These are phyloP conservation scores for Cheirogaleus major DNA, from an alignment of 2,797 vertebrate species.

Conservation along the genomic window DNA sequence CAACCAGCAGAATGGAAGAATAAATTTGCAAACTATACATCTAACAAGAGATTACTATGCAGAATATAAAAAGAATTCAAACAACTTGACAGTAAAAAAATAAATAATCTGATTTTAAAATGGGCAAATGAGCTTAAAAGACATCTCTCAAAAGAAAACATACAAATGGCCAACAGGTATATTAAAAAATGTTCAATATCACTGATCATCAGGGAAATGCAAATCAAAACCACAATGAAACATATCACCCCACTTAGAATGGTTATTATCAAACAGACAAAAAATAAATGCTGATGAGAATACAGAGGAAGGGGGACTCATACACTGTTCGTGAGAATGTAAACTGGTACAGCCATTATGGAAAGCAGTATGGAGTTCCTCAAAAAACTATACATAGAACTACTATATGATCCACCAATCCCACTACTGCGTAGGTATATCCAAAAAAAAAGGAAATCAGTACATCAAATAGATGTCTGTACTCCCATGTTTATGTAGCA, in stretches of 20 bases:
- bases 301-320: neutral
- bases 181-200: neutral
- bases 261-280: neutral
- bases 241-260: neutral
- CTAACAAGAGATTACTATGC: neutral
- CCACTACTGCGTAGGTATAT: neutral
- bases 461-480: neutral
- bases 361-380: neutral
- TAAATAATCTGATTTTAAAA: neutral
- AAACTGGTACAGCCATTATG: neutral
- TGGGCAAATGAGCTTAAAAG: neutral
- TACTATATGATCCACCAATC: neutral
- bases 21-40: neutral
- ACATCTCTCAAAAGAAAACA: neutral
- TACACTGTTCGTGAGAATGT: neutral
- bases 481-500: neutral
- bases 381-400: neutral
- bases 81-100: neutral
- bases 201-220: neutral
- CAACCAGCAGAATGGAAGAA: neutral
- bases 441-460: neutral
- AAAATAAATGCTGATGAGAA: neutral
- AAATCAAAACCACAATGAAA: neutral
- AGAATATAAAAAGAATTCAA: neutral
- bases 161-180: neutral